Conservation (phyloP, 2,888 invertebrate genomes). For the Gastrophysa polygoni region DNA sequence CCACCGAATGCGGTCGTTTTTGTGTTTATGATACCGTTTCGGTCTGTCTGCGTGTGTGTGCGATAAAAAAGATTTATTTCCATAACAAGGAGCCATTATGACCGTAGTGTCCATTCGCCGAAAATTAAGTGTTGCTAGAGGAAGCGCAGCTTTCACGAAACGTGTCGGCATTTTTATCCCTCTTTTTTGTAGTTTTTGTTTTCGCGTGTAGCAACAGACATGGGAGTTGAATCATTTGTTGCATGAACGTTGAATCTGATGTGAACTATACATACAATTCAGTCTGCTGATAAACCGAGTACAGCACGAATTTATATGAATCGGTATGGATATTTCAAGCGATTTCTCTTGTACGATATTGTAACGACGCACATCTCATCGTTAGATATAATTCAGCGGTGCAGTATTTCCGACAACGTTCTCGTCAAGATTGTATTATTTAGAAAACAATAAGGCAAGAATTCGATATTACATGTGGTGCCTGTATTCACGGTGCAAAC, state of each 20-base stretch:
- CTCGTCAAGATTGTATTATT: too few relatives aligned
- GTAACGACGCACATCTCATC: too few relatives aligned
- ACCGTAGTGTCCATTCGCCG: slow-evolving; percentile 8
- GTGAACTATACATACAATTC: too few relatives aligned
- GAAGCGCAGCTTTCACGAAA: slow-evolving; percentile 1
- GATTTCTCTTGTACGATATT: too few relatives aligned
- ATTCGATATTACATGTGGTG: background rate
- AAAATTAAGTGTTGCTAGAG: slow-evolving; percentile 11
- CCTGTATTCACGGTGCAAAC: background rate
- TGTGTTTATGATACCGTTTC: slow-evolving; percentile 38
- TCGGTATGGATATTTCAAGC: too few relatives aligned
- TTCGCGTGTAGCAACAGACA: background rate
- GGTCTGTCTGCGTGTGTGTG: slow-evolving; percentile 38
- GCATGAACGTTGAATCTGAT: background rate
- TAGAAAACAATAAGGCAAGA: background rate
- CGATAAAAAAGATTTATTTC: slow-evolving; percentile 38
- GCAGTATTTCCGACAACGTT: too few relatives aligned
- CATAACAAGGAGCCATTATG: slow-evolving; percentile 15
- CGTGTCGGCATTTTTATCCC: background rate
- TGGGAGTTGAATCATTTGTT: background rate
- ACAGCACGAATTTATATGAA: too few relatives aligned
- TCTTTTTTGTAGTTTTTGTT: background rate
- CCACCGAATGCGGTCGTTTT: slow-evolving; percentile 16
- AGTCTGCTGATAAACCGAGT: too few relatives aligned
- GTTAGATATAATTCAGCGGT: too few relatives aligned